Evolutionary conservation across 2,113 vertebrate species (phyloP), one percentile per base, ranked within the genome.

Genomic region (Lophotis ruficrista): DNA sequence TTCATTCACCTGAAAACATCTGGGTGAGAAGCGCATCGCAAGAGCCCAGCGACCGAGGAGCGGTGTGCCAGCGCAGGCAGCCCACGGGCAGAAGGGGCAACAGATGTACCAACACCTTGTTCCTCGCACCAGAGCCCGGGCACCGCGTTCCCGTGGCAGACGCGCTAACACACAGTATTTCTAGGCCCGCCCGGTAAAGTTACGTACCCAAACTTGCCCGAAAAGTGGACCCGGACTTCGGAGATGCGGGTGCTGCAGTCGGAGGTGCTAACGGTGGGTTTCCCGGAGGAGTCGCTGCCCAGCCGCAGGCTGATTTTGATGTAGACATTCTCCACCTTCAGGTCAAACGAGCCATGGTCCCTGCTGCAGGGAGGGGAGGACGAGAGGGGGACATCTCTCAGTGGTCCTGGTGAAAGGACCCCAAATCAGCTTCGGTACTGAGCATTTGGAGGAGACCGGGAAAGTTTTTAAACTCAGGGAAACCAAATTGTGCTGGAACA

Each of bases 161-260:
- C 4, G 28, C 62, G 28, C 6, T 25, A 23, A 15, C 21, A 9
- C 3, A 3, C 8, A 38, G 13, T 0, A 0, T 24, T 69, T 57
- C 47, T 5, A 41, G 30, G 25, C 4, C 51, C 31, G 14, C 5
- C 4, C 9, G 1, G 25, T 15, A 48, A 35, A 12, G 24, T 14
- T 61, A 96, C 97, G 0, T 97, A 98, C 98, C 84, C 95, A 5
- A 96, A 4, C 5, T 3, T 92, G 94, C 95, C 93, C 0, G 83
- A 97, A 38, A 97, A 48, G 14, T 0, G 81, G 5, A 96, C 5
- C 0, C 0, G 27, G 43, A 98, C 64, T 0, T 31, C 25, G 61
- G 85, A 58, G 66, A 98, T 93, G 65, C 4, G 33, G 47, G 48
- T 82, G 10, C 6, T 91, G 87, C 98, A 98, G 19, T 2, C 33